Percentiles rank a stretch among this genome's conserved stretches.
These are phyloP conservation scores for Ctenochaetus hawaiiensis DNA, from an alignment of 2,797 vertebrate genomes.

Conservation along the genomic window DNA sequence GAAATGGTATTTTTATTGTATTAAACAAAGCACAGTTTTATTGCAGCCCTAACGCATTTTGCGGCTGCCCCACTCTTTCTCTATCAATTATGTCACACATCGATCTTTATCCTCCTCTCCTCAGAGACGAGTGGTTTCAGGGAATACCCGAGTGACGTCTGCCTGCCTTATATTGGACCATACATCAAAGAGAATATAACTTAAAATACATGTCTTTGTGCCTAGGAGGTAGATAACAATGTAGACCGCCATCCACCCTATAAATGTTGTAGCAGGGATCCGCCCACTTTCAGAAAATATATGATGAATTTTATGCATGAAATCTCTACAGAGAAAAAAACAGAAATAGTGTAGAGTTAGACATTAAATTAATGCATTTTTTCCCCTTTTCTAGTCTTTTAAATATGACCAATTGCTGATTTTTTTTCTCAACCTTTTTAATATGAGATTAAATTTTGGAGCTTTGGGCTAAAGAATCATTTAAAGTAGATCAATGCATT, in stretches of 20 bases:
- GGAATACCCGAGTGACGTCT: slow-evolving; percentile 10
- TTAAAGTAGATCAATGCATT: too few species aligned
- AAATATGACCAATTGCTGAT: neutral
- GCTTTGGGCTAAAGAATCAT: too few species aligned
- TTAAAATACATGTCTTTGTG: neutral
- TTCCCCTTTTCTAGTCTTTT: neutral
- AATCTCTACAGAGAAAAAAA: neutral
- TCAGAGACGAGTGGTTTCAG: slow-evolving; percentile 5
- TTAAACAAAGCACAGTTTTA: neutral
- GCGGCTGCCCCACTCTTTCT: neutral
- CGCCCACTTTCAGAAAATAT: neutral
- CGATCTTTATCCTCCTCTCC: slow-evolving; percentile 2
- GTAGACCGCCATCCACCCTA: neutral
- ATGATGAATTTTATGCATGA: neutral
- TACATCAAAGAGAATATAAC: slow-evolving; percentile 22
- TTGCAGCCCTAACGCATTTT: neutral
- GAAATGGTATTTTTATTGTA: neutral
- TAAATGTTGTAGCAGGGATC: slow-evolving; percentile 19
- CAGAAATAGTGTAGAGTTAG: neutral
- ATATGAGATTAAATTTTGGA: neutral
- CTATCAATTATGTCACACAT: neutral
- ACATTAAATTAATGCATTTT: neutral
- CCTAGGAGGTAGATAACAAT: neutral
- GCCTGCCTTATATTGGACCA: neutral
- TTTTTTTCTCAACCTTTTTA: neutral